A percentile compares a stretch with the other conserved stretches of the same genome.
Conservation (phyloP, 2,797 vertebrate genomes). For the Aphelocoma californica region DNA sequence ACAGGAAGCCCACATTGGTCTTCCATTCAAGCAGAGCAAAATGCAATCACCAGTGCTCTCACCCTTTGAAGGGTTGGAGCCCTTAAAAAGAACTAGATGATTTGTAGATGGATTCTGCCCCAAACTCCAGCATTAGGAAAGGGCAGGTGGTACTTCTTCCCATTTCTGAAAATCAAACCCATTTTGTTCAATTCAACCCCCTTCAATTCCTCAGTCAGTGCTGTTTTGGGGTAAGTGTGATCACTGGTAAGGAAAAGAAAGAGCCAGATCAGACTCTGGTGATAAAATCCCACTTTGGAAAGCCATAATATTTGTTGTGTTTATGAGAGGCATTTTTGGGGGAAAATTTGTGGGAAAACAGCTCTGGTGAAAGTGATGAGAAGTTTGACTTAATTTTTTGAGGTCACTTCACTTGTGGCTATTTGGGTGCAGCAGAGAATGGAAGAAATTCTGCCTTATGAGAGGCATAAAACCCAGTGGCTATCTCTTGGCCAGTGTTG, state of each 20-base stretch:
- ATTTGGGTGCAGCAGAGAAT: conserved; percentile 45
- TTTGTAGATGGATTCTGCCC: conserved; percentile 8
- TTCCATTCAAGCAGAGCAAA: conserved; percentile 39
- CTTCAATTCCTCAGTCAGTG: background rate
- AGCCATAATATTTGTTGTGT: background rate
- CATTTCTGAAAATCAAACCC: conserved; percentile 31
- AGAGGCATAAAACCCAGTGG: conserved; percentile 61
- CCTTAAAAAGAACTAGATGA: background rate
- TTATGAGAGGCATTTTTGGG: background rate
- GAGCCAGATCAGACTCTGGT: background rate
- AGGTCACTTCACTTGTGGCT: conserved; percentile 40
- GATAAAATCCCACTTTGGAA: background rate
- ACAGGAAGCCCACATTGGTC: background rate
- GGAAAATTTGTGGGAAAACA: background rate
- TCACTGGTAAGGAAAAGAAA: background rate
- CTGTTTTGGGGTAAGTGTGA: background rate
- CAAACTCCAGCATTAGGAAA: background rate
- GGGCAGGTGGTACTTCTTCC: background rate
- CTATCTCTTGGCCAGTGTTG: conserved; percentile 74
- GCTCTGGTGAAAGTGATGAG: conserved; percentile 15
- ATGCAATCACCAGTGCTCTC: conserved; percentile 31
- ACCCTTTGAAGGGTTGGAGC: background rate
- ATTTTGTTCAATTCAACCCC: background rate
- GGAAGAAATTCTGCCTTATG: conserved; percentile 40
- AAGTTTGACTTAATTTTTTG: conserved; percentile 26